Evolutionary conservation across 2,888 invertebrate genomes (phyloP), one percentile per base, ranked within the genome.

Genomic region (Drosophila rellima): DNA sequence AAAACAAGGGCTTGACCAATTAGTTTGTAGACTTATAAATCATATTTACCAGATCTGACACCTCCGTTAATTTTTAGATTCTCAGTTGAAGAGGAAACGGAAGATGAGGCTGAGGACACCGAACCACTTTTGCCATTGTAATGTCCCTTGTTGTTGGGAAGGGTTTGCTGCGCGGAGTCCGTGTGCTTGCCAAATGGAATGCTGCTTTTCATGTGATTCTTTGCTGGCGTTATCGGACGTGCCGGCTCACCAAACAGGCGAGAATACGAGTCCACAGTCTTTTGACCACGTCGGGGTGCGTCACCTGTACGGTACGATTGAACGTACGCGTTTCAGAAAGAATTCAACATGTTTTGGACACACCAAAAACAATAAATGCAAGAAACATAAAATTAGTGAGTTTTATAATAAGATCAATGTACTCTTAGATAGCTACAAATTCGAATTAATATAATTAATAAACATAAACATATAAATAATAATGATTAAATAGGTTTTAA

Each of bases 201-300:
- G 92, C 91, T 94, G 92, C 94, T 94, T 89, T 93, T 94, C 93
- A 93, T 93, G 91, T 93, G 93, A 91, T 94, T 93, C 92, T 93
- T 94, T 87, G 93, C 93, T 87, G 93, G 93, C 86, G 93, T 91
- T 70, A 92, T 91, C 89, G 93, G 93, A 91, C 94, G 93, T 80
- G 93, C 92, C 81, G 93, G 93, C 84, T 94, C 93, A 76, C 94
- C 94, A 91, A 94, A 94, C 79, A 94, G 92, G 81, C 94, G 94
- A 84, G 93, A 93, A 91, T 94, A 93, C 74, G 94, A 94, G 90
- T 94, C 94, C 91, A 93, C 85, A 78, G 88, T 91, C 80, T 92
- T 92, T 78, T 91, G 92, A 68, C 80, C 91, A 64, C 92, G 92
- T 69, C 92, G 91, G 69, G 89, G 91, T 63, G 88, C 89, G 78